These are phyloP conservation scores for Carcina quercana DNA, from an alignment of 2,888 invertebrate genomes.

Conservation along the genomic window DNA sequence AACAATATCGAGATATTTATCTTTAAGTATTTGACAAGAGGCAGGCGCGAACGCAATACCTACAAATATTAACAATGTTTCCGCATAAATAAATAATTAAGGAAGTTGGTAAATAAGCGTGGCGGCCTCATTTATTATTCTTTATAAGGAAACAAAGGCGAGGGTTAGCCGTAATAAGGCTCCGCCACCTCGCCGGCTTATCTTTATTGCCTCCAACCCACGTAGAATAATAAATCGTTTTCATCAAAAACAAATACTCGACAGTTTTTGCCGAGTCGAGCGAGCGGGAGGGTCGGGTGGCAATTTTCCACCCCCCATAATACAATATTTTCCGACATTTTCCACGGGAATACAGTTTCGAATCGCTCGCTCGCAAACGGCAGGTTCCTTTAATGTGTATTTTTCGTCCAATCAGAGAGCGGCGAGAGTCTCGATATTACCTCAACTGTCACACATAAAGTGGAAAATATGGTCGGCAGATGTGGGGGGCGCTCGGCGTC, in stretches of 20 bases:
- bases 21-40: too few species aligned
- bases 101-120: conserved; percentile 72
- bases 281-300: conserved; percentile 70
- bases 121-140: conserved; percentile 74
- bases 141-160: conserved; percentile 76
- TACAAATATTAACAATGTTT: conserved; percentile 64
- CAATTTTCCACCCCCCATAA: conserved; percentile 74
- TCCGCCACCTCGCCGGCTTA: conserved; percentile 74
- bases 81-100: conserved; percentile 71
- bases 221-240: conserved; percentile 76
- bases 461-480: conserved; percentile 76
- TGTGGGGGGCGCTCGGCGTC: conserved; percentile 46
- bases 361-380: conserved; percentile 71
- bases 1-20: too few species aligned
- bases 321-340: conserved; percentile 76
- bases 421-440: conserved; percentile 76
- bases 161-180: conserved; percentile 76
- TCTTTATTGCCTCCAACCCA: conserved; percentile 76
- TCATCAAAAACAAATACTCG: conserved; percentile 76
- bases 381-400: conserved; percentile 76
- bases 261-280: conserved; percentile 75
- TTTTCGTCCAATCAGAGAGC: conserved; percentile 76
- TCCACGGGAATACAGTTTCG: conserved; percentile 75
- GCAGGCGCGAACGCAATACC: too few species aligned
- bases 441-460: conserved; percentile 77